A percentile compares a stretch with the other conserved stretches of the same genome.
These are phyloP conservation scores for Andrena hattorfiana DNA, from an alignment of 2,888 invertebrate species.

Conservation along the genomic window DNA sequence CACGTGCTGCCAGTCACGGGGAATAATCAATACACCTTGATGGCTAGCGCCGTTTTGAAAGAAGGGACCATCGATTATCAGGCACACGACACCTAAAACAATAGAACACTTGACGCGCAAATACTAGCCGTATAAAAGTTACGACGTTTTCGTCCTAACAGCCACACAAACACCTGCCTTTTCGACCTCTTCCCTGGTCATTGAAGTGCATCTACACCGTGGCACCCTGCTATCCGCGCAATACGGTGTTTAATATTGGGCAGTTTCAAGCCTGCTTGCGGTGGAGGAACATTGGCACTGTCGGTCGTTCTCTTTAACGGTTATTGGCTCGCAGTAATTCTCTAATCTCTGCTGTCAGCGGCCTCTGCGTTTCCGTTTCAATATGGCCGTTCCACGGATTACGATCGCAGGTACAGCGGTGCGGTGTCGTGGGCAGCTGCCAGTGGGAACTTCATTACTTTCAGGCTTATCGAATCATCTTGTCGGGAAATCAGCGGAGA, in stretches of 20 bases:
- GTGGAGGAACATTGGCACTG: constrained; percentile 77
- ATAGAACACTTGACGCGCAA: neutral
- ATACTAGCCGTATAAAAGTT: too few relatives aligned
- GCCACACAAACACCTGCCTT: neutral
- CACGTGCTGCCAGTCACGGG: constrained; percentile 11
- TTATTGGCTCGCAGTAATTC: constrained; percentile 83
- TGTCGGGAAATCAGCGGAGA: constrained; percentile 75
- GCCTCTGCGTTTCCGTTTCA: constrained; percentile 82
- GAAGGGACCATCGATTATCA: neutral
- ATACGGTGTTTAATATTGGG: constrained; percentile 79
- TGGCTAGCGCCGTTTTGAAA: neutral
- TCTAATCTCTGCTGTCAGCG: constrained; percentile 84
- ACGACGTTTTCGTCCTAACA: too few relatives aligned
- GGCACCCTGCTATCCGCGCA: constrained; percentile 68
- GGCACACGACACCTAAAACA: neutral
- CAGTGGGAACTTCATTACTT: constrained; percentile 79
- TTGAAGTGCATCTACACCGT: constrained; percentile 55
- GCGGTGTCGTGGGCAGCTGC: constrained; percentile 75
- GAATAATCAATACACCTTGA: constrained; percentile 25
- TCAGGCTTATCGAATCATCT: constrained; percentile 78
- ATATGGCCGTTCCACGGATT: constrained; percentile 79
- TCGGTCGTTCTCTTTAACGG: constrained; percentile 84
- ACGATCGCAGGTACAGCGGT: constrained; percentile 69
- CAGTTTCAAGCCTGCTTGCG: constrained; percentile 79
- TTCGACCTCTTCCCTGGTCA: neutral